Evolutionary conservation across 2,797 vertebrate species (phyloP).

Genomic region (Urocyon cinereoargenteus): DNA sequence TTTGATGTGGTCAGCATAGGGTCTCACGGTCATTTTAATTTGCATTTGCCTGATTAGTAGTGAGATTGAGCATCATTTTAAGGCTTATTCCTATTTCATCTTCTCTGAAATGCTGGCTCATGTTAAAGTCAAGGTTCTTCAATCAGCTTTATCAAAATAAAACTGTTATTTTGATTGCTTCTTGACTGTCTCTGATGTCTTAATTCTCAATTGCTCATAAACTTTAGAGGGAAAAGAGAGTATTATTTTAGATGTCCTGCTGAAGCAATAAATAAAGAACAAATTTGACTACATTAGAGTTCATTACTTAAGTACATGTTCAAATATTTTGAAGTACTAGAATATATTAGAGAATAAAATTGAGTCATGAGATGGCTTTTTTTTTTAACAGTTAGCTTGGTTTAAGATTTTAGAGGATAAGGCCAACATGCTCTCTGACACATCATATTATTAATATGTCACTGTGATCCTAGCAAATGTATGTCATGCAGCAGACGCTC

Average conservation of each 20-base stretch:
- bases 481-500: not conserved
- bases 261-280: slow-evolving; percentile 15
- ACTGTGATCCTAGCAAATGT: not conserved
- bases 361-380: not conserved
- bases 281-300: not conserved
- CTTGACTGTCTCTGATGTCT: not conserved
- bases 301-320: not conserved
- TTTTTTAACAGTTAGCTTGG: slow-evolving; percentile 26
- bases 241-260: not conserved
- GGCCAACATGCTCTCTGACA: not conserved
- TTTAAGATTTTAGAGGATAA: slow-evolving; percentile 35
- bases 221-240: not conserved
- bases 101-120: slow-evolving; percentile 13
- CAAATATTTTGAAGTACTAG: slow-evolving; percentile 34
- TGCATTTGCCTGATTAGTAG: slow-evolving; percentile 23
- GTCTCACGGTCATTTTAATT: slow-evolving; percentile 7
- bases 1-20: not conserved
- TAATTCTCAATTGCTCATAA: slow-evolving; percentile 6
- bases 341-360: slow-evolving; percentile 34
- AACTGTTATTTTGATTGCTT: slow-evolving; percentile 40
- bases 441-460: not conserved
- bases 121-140: slow-evolving; percentile 9
- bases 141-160: slow-evolving; percentile 38
- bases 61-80: not conserved
- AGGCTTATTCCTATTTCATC: not conserved